Base-by-base conservation (phyloP, 2,888 invertebrate species). In the Lepidochitona cinerea region DNA sequence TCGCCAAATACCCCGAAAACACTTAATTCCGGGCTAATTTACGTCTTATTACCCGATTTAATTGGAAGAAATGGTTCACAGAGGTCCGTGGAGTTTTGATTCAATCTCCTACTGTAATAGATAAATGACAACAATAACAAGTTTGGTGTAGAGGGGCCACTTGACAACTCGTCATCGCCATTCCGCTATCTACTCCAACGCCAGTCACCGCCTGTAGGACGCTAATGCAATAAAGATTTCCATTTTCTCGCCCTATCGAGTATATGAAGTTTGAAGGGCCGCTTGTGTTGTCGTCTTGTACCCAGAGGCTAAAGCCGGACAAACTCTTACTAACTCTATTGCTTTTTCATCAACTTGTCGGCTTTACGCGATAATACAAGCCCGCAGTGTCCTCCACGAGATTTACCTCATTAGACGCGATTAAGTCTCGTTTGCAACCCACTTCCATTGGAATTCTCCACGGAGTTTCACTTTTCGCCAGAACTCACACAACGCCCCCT, bases 321-420 rank as follows among this genome's bases (percentile, higher is more conserved):
- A 59, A 59, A 59, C 59, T 59, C 32, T 23, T 14, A 26, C 59
- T 59, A 59, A 59, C 59, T 59, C 59, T 59, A 59, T 59, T 59
- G 59, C 59, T 59, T 59, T 59, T 59, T 59, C 59, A 59, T 59
- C 59, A 59, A 59, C 59, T 59, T 59, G 59, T 59, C 59, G 59
- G 23, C 59, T 59, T 59, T 59, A 59, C 32, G 32, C 23, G 59
- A 59, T 59, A 29, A 29, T 32, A 59, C 23, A 59, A 59, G 29
- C 49, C 59, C 32, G 59, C 59, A 59, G 59, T 59, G 59, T 14
- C 14, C 2, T 59, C 29, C 59, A 14, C 32, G 59, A 18, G 49
- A 59, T 26, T 59, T 59, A 32, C 29, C 59, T 59, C 29, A 32
- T 59, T 59, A 59, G 23, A 29, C 32, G 4, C 12, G 4, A 29